Conservation (phyloP, 2,888 invertebrate species). For the Leucophenga maculata region DNA sequence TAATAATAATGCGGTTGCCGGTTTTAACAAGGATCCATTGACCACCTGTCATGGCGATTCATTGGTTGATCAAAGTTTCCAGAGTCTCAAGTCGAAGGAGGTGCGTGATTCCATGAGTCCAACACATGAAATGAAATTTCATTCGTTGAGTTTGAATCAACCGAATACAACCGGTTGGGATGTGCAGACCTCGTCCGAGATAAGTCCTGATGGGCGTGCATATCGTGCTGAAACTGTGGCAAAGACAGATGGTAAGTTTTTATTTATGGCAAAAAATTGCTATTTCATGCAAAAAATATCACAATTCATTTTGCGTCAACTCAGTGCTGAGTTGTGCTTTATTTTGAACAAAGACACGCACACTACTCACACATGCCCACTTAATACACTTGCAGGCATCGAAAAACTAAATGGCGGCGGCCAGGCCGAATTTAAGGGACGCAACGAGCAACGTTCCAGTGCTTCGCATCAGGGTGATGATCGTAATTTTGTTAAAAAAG, state of each 20-base stretch:
- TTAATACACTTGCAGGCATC: slow-evolving; percentile 71
- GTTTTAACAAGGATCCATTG: slow-evolving; percentile 72
- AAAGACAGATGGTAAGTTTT: slow-evolving; percentile 76
- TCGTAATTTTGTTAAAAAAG: slow-evolving; percentile 74
- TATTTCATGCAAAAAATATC: slow-evolving; percentile 11
- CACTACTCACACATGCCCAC: slow-evolving; percentile 57
- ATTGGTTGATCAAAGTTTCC: slow-evolving; percentile 83
- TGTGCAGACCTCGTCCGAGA: slow-evolving; percentile 77
- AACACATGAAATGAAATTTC: slow-evolving; percentile 73
- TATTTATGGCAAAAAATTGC: background rate
- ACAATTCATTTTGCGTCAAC: slow-evolving; percentile 22
- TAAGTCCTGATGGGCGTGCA: slow-evolving; percentile 78
- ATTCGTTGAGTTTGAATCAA: slow-evolving; percentile 63
- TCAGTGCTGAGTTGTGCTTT: slow-evolving; percentile 29
- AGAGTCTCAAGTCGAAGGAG: slow-evolving; percentile 84
- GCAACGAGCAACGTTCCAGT: slow-evolving; percentile 77
- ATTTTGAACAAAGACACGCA: slow-evolving; percentile 10
- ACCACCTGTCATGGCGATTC: slow-evolving; percentile 79
- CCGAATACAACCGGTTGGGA: slow-evolving; percentile 78
- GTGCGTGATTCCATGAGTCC: slow-evolving; percentile 85
- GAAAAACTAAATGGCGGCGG: slow-evolving; percentile 79
- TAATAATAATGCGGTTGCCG: slow-evolving; percentile 62
- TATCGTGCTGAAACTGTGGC: slow-evolving; percentile 77
- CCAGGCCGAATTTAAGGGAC: slow-evolving; percentile 78
- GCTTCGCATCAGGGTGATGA: slow-evolving; percentile 75